phyloP scores from a whole-genome alignment of 2,888 invertebrate species.

The Gisinianus flammeolus region DNA sequence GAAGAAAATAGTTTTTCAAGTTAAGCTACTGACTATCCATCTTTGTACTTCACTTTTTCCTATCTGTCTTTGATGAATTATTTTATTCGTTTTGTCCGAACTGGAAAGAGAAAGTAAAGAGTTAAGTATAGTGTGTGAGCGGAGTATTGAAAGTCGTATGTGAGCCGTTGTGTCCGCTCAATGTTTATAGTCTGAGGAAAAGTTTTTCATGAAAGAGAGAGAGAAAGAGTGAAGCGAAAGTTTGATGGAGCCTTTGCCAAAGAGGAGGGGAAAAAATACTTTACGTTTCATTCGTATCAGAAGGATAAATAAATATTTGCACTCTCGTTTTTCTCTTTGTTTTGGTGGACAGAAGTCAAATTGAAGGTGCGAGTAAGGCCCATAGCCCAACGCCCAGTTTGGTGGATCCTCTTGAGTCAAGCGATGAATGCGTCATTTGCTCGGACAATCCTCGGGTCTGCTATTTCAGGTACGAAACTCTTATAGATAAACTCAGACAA shows the following conservation, averaged over 20 bases:
- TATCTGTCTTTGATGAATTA: conserved; percentile 57
- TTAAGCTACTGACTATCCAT: conserved; percentile 49
- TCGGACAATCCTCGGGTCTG: conserved; percentile 90
- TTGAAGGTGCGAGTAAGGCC: conserved; percentile 54
- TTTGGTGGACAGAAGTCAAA: conserved; percentile 46
- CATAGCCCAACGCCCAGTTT: conserved; percentile 57
- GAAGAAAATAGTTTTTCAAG: conserved; percentile 14
- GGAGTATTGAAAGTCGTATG: neutral
- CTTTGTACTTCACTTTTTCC: conserved; percentile 46
- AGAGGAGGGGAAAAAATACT: neutral
- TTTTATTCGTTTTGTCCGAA: conserved; percentile 52
- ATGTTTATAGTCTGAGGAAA: neutral
- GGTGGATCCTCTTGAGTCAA: conserved; percentile 63
- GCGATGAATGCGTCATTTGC: conserved; percentile 93
- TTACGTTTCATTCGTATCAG: too few species aligned
- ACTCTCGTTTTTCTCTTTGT: conserved; percentile 22
- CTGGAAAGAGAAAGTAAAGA: conserved; percentile 20
- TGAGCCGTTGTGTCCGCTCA: neutral
- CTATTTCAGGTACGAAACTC: too few species aligned
- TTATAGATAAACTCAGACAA: too few species aligned
- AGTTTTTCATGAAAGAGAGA: conserved; percentile 2
- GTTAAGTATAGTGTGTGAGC: conserved; percentile 1
- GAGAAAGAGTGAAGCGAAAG: conserved; percentile 10
- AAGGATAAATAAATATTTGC: conserved; percentile 36
- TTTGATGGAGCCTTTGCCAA: neutral